Evolutionary conservation across 2,797 vertebrate species (phyloP).

Genomic region (Serranus cabrilla): DNA sequence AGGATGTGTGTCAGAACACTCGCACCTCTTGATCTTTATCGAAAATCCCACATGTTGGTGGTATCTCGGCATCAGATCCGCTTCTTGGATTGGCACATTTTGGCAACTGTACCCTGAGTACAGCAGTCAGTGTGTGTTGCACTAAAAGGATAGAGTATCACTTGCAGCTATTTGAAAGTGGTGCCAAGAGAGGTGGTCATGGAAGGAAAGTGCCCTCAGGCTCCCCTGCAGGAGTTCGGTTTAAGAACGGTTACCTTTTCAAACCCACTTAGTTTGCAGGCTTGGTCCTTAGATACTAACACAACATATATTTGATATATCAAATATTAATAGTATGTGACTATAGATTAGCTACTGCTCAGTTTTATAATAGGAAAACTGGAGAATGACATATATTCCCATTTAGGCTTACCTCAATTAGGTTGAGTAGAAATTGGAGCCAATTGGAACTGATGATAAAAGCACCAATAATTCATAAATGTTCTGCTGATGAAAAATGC

Average conservation of each 20-base stretch:
- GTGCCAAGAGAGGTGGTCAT: background rate
- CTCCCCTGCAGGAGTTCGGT: background rate
- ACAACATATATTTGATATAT: too few species aligned
- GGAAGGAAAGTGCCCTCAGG: background rate
- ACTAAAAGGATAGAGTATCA: background rate
- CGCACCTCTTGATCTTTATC: too few species aligned
- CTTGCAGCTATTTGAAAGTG: constrained; percentile 8
- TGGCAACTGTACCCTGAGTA: background rate
- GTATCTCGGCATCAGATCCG: constrained; percentile 12
- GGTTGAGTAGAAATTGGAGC: background rate
- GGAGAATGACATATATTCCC: background rate
- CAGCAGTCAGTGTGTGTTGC: constrained; percentile 1
- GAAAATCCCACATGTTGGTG: background rate
- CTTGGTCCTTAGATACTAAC: background rate
- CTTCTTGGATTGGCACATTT: background rate
- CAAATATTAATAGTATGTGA: background rate
- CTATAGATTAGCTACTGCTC: background rate
- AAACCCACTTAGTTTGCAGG: background rate
- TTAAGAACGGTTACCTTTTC: background rate
- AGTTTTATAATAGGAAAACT: background rate
- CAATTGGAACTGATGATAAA: background rate
- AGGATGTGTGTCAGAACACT: too few species aligned
- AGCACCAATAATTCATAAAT: background rate
- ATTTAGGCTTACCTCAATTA: background rate
- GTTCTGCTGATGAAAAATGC: background rate